Evolutionary conservation across 35 echinoderm and acorn worm genomes (phyloP), one percentile per base, ranked within the genome.

Genomic region (Ophiothrix spiculata): DNA sequence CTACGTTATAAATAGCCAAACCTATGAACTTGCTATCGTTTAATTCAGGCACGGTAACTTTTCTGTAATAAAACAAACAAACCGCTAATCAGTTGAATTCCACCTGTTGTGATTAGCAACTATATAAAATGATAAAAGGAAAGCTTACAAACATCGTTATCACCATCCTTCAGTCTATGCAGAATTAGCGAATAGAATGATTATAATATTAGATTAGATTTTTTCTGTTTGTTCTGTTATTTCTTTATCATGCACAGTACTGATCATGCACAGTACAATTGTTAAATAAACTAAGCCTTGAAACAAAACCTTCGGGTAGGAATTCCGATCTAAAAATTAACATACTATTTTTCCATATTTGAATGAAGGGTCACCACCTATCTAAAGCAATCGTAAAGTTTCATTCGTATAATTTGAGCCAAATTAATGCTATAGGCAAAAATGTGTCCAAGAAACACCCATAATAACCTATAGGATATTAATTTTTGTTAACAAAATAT

Each of bases 21-120:
- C 80, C 88, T 8, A 90, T 90, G 40, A 56, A 84, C 38, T 90
- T 90, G 35, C 60, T 76, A 40, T 90, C 88, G 39, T 90, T 90
- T 16, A 90, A 37, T 78, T 84, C 60, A 12, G 39, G 73, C 23
- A 83, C 75, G 73, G 69, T 77, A 35, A 90, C 88, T 78, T 90
- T 90, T 31, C 88, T 90, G 74, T 0, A 39, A 81, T 10, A n/a
- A 28, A 23, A 40, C 36, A 37, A 12, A 38, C 8, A 56, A 63
- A 45, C 6, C 16, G 25, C 15, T 15, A 23, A 36, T 25, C 77
- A 8, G 77, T 49, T 10, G 42, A 10, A 49, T 19, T 10, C 42
- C 6, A 19, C 42, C 6, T 49, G 19, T 49, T 49, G 19, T 49
- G n/a, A n/a, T n/a, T n/a, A n/a, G 42, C 42, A 19, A 49, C 19